These are phyloP conservation scores for Plagiodera versicolora DNA, from an alignment of 2,888 invertebrate genomes.

Conservation along the genomic window DNA sequence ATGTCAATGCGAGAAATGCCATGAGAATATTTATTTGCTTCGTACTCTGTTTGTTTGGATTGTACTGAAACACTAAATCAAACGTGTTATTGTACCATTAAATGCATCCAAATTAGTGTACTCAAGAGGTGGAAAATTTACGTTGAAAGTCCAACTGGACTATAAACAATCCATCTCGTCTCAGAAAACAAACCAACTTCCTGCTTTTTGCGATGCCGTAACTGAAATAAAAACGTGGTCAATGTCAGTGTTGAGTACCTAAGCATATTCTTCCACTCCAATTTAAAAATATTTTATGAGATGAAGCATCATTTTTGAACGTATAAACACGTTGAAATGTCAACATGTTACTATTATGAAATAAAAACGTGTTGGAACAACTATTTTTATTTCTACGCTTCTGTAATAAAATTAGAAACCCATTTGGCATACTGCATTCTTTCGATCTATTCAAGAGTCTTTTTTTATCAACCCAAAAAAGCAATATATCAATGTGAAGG, in stretches of 20 bases:
- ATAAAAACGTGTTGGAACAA: no score
- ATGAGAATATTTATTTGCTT: neutral
- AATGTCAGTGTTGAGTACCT: neutral
- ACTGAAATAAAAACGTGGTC: neutral
- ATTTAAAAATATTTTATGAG: neutral
- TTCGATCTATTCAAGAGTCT: no score
- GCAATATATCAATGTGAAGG: no score
- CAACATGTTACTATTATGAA: no score
- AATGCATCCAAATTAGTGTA: neutral
- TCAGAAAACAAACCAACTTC: neutral
- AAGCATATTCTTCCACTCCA: neutral
- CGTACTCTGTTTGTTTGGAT: neutral
- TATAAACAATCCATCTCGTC: neutral
- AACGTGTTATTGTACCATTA: neutral
- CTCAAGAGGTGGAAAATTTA: neutral
- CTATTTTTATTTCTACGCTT: no score
- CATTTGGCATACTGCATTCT: no score
- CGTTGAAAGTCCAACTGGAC: neutral
- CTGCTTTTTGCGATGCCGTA: neutral
- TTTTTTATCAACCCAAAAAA: no score
- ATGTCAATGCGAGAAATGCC: no score
- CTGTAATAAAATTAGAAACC: no score
- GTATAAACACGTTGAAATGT: no score
- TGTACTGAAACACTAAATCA: neutral
- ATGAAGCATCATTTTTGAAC: no score